Evolutionary conservation across 1,140 invertebrate species (phyloP).

Genomic region (Anastrepha obliqua): DNA sequence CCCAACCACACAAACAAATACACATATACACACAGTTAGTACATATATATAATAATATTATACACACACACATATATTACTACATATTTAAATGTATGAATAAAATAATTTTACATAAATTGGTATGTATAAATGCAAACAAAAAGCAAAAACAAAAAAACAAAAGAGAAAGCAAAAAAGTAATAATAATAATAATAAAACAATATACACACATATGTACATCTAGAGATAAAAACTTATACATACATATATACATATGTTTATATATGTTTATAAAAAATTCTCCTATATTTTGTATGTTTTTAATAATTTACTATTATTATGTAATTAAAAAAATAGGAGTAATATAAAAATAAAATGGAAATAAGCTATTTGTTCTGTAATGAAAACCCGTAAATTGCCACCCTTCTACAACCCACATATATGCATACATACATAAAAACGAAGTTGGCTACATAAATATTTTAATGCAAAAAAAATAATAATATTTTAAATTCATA

Average conservation of each 20-base stretch:
- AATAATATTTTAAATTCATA: no score
- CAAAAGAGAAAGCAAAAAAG: neutral
- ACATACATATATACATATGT: constrained; percentile 34
- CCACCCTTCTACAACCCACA: neutral
- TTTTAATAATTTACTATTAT: constrained; percentile 15
- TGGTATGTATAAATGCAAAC: neutral
- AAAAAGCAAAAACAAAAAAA: constrained; percentile 10
- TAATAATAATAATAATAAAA: neutral
- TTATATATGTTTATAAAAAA: constrained; percentile 14
- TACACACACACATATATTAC: neutral
- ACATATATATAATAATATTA: neutral
- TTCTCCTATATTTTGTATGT: constrained; percentile 46
- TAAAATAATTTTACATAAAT: constrained; percentile 15
- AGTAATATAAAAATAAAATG: neutral
- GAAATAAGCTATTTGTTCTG: constrained; percentile 10
- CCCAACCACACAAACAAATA: neutral
- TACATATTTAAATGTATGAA: constrained; percentile 28
- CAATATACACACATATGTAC: neutral
- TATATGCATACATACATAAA: neutral
- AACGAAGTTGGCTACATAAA: neutral
- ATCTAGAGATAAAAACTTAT: neutral
- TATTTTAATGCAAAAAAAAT: no score
- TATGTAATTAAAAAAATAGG: constrained; percentile 21
- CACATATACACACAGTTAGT: neutral
- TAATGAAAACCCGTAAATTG: neutral